phyloP scores from a whole-genome alignment of 1,140 invertebrate genomes.

The Thaumatotibia leucotreta region DNA sequence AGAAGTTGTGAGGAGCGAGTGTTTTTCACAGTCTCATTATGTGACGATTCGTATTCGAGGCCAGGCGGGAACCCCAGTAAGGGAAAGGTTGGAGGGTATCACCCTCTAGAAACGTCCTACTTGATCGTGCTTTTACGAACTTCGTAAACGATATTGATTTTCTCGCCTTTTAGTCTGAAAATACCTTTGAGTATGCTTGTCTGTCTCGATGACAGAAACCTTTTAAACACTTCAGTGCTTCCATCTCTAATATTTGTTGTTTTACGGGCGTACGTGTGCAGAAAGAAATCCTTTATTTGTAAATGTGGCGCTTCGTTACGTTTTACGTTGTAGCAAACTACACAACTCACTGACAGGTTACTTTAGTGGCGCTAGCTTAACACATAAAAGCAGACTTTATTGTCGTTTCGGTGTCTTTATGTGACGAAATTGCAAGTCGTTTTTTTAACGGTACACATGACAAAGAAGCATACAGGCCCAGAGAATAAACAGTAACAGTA shows the following conservation, averaged over 20 bases:
- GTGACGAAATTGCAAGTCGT: too few species aligned
- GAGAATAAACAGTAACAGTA: too few species aligned
- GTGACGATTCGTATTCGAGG: slow-evolving; percentile 61
- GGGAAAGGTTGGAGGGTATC: slow-evolving; percentile 39
- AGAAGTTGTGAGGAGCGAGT: slow-evolving; percentile 52
- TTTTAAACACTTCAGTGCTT: slow-evolving; percentile 2
- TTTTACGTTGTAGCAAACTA: not conserved
- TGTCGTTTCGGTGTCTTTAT: too few species aligned
- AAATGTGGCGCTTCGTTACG: not conserved
- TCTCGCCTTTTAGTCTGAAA: slow-evolving; percentile 15
- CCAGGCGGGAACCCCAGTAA: slow-evolving; percentile 34
- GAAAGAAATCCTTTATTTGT: not conserved
- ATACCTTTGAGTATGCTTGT: slow-evolving; percentile 12
- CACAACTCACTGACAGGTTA: not conserved
- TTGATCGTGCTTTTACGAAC: slow-evolving; percentile 29
- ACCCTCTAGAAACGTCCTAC: slow-evolving; percentile 34
- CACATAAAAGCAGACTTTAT: not conserved
- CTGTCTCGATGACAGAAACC: slow-evolving; percentile 12
- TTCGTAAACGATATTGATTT: slow-evolving; percentile 35
- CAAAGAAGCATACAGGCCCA: too few species aligned
- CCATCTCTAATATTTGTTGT: not conserved
- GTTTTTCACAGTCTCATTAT: slow-evolving; percentile 67
- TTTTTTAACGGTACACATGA: too few species aligned
- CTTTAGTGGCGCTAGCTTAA: not conserved
- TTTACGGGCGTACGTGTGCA: not conserved